Base-by-base conservation (phyloP, 2,113 vertebrate genomes). In the Hemicordylus capensis region DNA sequence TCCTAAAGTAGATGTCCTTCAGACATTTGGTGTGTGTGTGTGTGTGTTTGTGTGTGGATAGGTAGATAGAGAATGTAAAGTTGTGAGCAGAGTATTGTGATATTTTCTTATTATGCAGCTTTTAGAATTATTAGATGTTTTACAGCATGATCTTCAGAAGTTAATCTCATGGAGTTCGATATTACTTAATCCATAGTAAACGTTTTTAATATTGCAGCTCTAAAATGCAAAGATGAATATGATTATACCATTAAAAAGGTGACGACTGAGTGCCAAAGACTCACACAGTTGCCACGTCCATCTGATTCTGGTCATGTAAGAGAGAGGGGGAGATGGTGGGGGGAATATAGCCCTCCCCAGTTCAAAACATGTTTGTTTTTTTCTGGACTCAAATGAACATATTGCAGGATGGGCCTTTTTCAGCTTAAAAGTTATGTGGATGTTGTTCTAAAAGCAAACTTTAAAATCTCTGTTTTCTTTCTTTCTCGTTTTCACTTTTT, bases 401-500 rank as follows among this genome's bases (percentile, higher is more conserved):
- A 15, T 42, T 5, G 3, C 24, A 19, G 31, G 34, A n/a, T 3
- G 19, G 37, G 46, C 39, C 61, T 88, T 90, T 87, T 88, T 86
- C 88, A 89, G 56, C 67, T 91, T 37, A 81, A 84, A 67, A 81
- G 31, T 83, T 17, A 91, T 74, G 46, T 31, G 80, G 56, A n/a
- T 88, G 85, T 91, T 84, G 8, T 82, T 2, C 28, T 84, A 81
- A 83, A 81, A 75, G 84, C 80, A 63, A 34, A 75, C 14, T 34
- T 76, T 89, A 64, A 80, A 93, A 81, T 59, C 80, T 91, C 80
- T 4, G 3, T 79, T 88, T 94, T 90, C 76, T 93, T 81, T 84
- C 1, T 12, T 88, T 92, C 90, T 88, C 42, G 63, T 85, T 85
- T 78, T 78, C 75, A 78, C 70, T 87, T 90, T 93, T 78, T 95